Conservation (phyloP, 2,797 vertebrate genomes). For the Simalia tracyae region DNA sequence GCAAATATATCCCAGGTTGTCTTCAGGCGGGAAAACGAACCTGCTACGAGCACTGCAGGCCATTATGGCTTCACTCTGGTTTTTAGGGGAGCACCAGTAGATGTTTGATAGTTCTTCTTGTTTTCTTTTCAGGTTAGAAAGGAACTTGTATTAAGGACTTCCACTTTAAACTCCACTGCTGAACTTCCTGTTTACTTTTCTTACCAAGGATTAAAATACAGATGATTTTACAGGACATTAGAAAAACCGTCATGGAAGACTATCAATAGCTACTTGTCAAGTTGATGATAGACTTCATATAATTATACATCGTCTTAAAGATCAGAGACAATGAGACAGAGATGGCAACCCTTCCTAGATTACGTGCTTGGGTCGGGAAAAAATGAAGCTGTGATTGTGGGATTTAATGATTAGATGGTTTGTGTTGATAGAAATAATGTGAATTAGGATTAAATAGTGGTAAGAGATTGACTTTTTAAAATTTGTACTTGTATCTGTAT, state of each 20-base stretch:
- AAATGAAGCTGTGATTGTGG: too few species aligned
- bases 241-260: background rate
- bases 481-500: too few species aligned
- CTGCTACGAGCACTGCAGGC: too few species aligned
- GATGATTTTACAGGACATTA: background rate
- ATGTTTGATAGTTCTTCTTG: background rate
- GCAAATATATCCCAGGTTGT: too few species aligned
- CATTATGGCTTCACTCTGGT: rapidly evolving
- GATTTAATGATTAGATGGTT: too few species aligned
- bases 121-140: background rate
- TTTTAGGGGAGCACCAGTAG: too few species aligned
- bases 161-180: background rate
- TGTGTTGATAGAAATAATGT: too few species aligned
- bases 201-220: background rate
- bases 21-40: too few species aligned
- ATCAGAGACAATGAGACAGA: background rate
- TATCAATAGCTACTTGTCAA: background rate
- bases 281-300: background rate
- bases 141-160: background rate
- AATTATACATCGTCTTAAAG: background rate
- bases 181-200: background rate
- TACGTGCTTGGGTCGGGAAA: too few species aligned
- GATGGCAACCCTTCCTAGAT: too few species aligned
- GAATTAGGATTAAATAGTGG: too few species aligned
- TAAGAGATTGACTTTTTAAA: too few species aligned